phyloP scores from a whole-genome alignment of 92 coral and sea anemone species.

The Pocillopora meandrina region DNA sequence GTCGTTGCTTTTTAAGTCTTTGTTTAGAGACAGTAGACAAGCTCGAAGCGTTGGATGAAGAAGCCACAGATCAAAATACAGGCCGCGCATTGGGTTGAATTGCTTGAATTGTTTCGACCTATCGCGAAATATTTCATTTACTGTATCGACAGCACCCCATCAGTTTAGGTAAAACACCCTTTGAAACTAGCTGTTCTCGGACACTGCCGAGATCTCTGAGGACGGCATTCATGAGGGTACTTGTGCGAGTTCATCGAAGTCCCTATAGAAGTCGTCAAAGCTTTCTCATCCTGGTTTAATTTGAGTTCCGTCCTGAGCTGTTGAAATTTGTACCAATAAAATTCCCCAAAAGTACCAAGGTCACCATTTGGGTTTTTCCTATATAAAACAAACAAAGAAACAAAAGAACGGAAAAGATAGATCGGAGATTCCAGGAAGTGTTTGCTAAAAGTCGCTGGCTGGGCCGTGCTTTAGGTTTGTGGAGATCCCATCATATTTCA shows the following conservation, averaged over 20 bases:
- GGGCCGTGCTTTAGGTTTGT: not conserved
- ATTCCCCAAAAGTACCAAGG: constrained; percentile 7
- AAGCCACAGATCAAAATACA: constrained; percentile 37
- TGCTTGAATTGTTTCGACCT: constrained; percentile 24
- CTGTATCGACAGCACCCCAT: constrained; percentile 2
- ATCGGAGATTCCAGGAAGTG: not conserved
- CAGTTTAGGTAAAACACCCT: not conserved
- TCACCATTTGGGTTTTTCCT: not conserved
- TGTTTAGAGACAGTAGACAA: constrained; percentile 9
- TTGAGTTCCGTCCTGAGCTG: constrained; percentile 2
- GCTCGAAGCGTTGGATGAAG: constrained; percentile 39
- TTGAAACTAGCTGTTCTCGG: not conserved
- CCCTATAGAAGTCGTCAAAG: constrained; percentile 26
- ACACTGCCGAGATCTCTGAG: constrained; percentile 5
- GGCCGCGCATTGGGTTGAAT: constrained; percentile 18
- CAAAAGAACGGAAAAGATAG: not conserved
- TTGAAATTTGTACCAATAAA: not conserved
- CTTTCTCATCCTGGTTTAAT: not conserved
- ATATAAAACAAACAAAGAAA: not conserved
- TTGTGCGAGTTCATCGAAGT: constrained; percentile 27
- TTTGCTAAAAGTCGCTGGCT: not conserved
- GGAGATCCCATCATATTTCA: not conserved
- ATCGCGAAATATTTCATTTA: constrained; percentile 1
- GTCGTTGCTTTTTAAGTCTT: constrained; percentile 21
- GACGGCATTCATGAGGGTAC: not conserved